phyloP scores from a whole-genome alignment of 2,113 vertebrate genomes.

The Eulemur rufifrons region DNA sequence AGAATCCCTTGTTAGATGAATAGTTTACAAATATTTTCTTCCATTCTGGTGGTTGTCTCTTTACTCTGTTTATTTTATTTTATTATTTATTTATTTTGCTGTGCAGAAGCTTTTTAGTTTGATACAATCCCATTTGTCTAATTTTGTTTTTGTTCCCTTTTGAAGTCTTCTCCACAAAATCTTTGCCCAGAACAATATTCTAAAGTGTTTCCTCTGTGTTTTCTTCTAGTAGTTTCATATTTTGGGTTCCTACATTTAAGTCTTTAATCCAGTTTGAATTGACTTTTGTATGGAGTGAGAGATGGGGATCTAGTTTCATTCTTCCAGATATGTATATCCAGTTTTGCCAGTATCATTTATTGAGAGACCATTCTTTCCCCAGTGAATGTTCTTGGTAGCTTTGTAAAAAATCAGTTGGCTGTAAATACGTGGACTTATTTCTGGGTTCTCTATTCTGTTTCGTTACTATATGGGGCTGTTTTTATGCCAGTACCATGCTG shows the following conservation, averaged over 20 bases:
- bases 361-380: background rate
- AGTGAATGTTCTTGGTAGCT: background rate
- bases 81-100: background rate
- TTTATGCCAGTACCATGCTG: background rate
- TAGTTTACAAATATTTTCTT: background rate
- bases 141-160: background rate
- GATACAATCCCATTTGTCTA: background rate
- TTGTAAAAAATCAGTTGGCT: background rate
- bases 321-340: background rate
- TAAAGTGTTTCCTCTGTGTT: background rate
- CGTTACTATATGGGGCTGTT: too few relatives aligned
- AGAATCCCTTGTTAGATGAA: background rate
- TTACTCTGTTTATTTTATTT: background rate
- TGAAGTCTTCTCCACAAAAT: background rate
- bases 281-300: background rate
- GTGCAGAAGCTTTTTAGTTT: background rate
- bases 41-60: background rate
- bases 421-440: background rate
- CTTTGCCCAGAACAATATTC: background rate
- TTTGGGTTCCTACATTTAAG: background rate
- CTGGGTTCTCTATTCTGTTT: background rate
- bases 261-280: background rate
- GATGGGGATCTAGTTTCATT: background rate
- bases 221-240: background rate
- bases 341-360: background rate